phyloP scores from a whole-genome alignment of 2,888 invertebrate genomes.

The Lepidocyrtinus sp. region DNA sequence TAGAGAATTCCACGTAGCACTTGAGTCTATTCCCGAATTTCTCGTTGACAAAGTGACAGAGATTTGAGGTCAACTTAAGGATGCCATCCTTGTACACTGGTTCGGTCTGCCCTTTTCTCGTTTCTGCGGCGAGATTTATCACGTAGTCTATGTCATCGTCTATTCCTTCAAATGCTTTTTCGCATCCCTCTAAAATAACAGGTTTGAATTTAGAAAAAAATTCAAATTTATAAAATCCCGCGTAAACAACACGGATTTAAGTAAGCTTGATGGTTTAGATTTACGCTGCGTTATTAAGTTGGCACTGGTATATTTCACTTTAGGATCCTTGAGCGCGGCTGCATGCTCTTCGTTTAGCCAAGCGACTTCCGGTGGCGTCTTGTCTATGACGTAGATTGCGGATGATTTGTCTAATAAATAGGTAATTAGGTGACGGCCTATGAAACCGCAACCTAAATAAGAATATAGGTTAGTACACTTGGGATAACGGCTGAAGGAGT shows the following conservation, averaged over 20 bases:
- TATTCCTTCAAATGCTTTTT: conserved; percentile 80
- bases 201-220: neutral
- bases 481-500: neutral
- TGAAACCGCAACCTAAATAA: conserved; percentile 89
- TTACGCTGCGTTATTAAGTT: conserved; percentile 85
- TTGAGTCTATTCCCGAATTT: conserved; percentile 76
- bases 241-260: neutral
- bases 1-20: conserved; percentile 87
- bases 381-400: conserved; percentile 87
- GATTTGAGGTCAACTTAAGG: conserved; percentile 83
- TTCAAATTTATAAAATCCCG: neutral
- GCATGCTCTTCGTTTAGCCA: conserved; percentile 86
- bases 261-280: neutral
- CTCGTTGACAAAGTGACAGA: conserved; percentile 77
- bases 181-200: conserved; percentile 81
- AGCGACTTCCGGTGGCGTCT: conserved; percentile 93
- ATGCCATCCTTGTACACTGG: conserved; percentile 93
- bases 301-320: conserved; percentile 91
- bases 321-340: conserved; percentile 81
- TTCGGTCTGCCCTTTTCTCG: conserved; percentile 89
- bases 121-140: conserved; percentile 93
- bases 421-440: conserved; percentile 89
- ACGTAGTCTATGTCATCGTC: conserved; percentile 81
- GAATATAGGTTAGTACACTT: conserved; percentile 58
- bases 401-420: conserved; percentile 84